These are phyloP conservation scores for Lasiurus cinereus DNA, from an alignment of 2,113 vertebrate species.

Conservation along the genomic window DNA sequence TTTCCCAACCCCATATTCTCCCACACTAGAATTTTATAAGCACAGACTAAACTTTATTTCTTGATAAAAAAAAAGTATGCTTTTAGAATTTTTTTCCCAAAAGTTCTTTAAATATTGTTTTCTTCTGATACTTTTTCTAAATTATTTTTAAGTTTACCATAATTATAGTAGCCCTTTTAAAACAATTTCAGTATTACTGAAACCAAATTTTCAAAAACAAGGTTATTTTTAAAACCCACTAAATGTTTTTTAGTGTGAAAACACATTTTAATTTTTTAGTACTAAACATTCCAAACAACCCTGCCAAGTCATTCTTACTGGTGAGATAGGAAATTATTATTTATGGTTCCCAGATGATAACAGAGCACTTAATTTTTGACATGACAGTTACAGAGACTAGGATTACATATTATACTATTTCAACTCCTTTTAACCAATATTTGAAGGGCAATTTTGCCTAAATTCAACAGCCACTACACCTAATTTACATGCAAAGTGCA, in stretches of 20 bases:
- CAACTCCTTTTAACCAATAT: conserved; percentile 7
- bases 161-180: conserved; percentile 31
- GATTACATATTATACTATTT: conserved; percentile 38
- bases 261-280: conserved; percentile 26
- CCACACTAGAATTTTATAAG: conserved; percentile 36
- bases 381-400: neutral
- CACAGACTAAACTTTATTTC: conserved; percentile 27
- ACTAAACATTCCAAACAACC: conserved; percentile 37
- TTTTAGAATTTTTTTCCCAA: neutral
- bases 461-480: neutral
- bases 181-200: neutral
- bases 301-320: conserved; percentile 40
- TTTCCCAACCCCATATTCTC: neutral
- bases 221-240: neutral
- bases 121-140: conserved; percentile 23
- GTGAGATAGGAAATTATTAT: conserved; percentile 34
- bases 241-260: conserved; percentile 12
- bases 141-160: conserved; percentile 22
- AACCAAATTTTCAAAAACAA: conserved; percentile 50
- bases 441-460: neutral
- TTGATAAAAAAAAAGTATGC: conserved; percentile 54
- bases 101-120: conserved; percentile 45
- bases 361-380: neutral
- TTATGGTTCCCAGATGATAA: conserved; percentile 42
- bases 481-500: conserved; percentile 33